Base-by-base conservation (phyloP, 2,113 vertebrate genomes). In the Cyanoramphus novaezelandiae region DNA sequence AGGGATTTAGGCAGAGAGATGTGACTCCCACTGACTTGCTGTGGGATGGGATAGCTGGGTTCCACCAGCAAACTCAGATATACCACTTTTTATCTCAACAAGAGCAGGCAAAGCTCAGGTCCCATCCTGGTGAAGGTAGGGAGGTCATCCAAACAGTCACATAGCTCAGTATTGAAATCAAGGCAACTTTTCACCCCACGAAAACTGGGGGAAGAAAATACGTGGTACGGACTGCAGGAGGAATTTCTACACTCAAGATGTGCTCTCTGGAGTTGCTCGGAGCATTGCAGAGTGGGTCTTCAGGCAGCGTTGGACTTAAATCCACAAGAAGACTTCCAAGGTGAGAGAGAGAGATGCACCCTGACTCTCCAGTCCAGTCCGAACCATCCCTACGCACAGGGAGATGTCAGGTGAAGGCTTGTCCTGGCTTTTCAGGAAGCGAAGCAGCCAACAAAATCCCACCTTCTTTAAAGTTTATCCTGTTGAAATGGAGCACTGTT, bases 91-190 rank as follows among this genome's bases (percentile, higher is more conserved):
- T 6, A 24, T 10, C 28, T 76, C 35, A 50, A 17, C 4, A 6
- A 0, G 2, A 39, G 50, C 13, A 50, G 17, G 8, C 11, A 25
- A 78, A 59, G 19, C 0, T 0, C 28, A 59, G 81, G 20, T 5
- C 13, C 37, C n/a, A 12, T 28, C 14, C 59, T n/a, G 44, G 27
- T 17, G 35, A 28, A 29, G 84, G 65, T 33, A 70, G 41, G 33
- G 50, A 71, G 29, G 1, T 6, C 7, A 31, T 16, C 47, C 62
- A 21, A 28, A 33, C 4, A 31, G 33, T 27, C 25, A 23, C 14
- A 2, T 8, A 72, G n/a, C 14, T 75, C 43, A 6, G 15, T 5
- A 21, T 0, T 50, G 62, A 47, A 44, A 72, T 2, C 11, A 18
- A 23, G 49, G 28, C 6, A 62, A 10, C 2, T 29, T 35, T 7